A percentile compares a stretch with the other conserved stretches of the same genome.
phyloP scores from a whole-genome alignment of 2,113 vertebrate genomes.

The Centropus bengalensis region DNA sequence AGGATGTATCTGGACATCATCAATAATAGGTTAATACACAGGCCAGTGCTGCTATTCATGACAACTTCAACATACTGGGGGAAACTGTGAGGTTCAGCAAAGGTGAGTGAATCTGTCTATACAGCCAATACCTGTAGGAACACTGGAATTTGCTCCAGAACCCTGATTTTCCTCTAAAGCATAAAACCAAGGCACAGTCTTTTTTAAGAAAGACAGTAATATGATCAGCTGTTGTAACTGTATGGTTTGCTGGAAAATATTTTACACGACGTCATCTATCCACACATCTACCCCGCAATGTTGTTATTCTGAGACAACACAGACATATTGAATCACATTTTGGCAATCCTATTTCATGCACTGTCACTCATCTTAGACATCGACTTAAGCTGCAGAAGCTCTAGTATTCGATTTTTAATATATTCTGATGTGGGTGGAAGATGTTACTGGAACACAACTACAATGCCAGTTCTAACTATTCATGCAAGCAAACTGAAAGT shows the following conservation, averaged over 20 bases:
- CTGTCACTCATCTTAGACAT: conserved; percentile 21
- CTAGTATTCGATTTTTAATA: background rate
- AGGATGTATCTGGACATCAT: background rate
- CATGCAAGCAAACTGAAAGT: background rate
- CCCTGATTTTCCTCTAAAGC: background rate
- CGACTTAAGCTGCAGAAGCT: background rate
- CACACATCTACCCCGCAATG: background rate
- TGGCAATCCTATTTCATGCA: conserved; percentile 14
- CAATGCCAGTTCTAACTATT: background rate
- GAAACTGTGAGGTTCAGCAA: background rate
- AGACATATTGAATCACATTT: conserved; percentile 11
- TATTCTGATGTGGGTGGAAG: background rate
- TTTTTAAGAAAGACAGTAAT: background rate
- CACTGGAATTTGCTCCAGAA: background rate
- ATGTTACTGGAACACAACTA: background rate
- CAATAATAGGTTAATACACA: background rate
- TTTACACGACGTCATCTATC: background rate
- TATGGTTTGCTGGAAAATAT: background rate
- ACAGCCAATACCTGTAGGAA: background rate
- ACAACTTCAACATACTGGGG: background rate
- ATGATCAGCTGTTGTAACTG: background rate
- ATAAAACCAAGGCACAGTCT: background rate
- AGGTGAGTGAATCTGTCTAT: background rate
- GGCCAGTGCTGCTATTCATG: background rate
- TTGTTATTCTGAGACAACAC: background rate